Conservation (phyloP, 2,113 vertebrate genomes). For the human region GRCh38 chr12:114945501-114946000, state of each 20-base stretch:
- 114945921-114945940: not conserved
- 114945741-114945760: not conserved
- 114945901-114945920: not conserved
- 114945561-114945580: constrained; percentile 13
- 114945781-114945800: not conserved
- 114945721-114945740: not conserved
- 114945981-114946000: not conserved
- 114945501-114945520: not conserved
- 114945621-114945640: constrained; percentile 49
- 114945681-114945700: constrained; percentile 10
- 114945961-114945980: not conserved
- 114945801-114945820: not conserved
- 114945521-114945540: constrained; percentile 60
- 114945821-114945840: not conserved
- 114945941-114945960: not conserved
- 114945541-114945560: not conserved
- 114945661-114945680: not conserved
- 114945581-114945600: not conserved
- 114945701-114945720: not conserved
- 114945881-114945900: not conserved
- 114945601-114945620: not conserved
- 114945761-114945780: not conserved
- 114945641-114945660: not conserved
- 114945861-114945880: accelerated
- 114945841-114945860: not conserved